Base-by-base conservation (phyloP, 2,888 invertebrate genomes). In the Ashinkailepas kermadecensis region DNA sequence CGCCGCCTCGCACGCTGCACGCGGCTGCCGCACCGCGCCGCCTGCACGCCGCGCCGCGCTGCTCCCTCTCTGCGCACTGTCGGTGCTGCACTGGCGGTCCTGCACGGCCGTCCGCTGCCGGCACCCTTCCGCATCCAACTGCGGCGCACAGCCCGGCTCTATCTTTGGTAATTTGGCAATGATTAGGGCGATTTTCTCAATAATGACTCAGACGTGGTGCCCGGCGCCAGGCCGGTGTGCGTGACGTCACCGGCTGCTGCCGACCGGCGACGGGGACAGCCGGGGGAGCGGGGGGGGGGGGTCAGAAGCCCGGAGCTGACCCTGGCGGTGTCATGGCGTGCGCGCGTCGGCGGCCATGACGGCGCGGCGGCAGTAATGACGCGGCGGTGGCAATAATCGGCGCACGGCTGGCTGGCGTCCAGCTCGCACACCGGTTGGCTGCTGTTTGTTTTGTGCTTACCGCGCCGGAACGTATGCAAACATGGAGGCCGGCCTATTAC, bases 131-230 rank as follows among this genome's bases (percentile, higher is more conserved):
- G 65, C 62, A 18, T 18, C 62, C 18, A 62, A 62, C 62, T 18
- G 65, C 23, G 23, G 65, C 23, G 9, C 54, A 11, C 59, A 59
- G 6, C 1, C 74, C 74, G 54, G 54, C 74, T 74, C 74, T 74
- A 74, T 74, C 74, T 74, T 74, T 54, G 74, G 74, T 54, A 54
- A 74, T 74, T 74, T 74, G 74, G 74, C 74, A 74, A 74, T 74
- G 74, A 74, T 74, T 74, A 74, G 74, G 74, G 74, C 74, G 74
- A 74, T 74, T 74, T 74, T 74, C 74, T 74, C 74, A 74, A 74
- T 74, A 74, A 74, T 74, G 74, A 54, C 74, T 18, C 39, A 39
- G 74, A 74, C 74, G 74, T 54, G 74, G 74, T 25, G 67, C 67
- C 25, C 67, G n/a, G 67, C 25, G 25, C 25, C 54, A 23, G 74